Base-by-base conservation (phyloP, 2,113 vertebrate genomes). In the Aepyceros melampus region DNA sequence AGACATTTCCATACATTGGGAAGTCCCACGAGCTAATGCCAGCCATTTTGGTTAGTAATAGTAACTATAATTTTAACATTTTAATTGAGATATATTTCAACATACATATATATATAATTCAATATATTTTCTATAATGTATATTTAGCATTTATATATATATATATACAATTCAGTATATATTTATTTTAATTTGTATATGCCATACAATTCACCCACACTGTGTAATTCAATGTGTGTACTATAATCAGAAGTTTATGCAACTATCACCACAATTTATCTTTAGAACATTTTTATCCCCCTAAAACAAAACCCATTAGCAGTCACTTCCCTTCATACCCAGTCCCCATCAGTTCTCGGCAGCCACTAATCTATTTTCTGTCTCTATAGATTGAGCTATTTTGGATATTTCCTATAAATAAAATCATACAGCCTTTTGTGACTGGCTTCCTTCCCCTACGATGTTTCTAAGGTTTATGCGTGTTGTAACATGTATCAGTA, bases 1-100 rank as follows among this genome's bases (percentile, higher is more conserved):
- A 97, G 60, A 74, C 10, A 96, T 89, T 89, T 88, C 96, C 62
- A 87, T 78, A 67, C 87, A 76, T 27, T 67, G 19, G 51, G 31
- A 62, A 89, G 51, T 87, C 78, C 83, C 49, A 89, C 47, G 81
- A 91, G 67, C 43, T 85, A 96, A 33, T 33, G 19, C 78, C 62
- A 13, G 78, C n/a, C 93, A 98, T 78, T 31, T 84, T 87, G 60
- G n/a, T 92, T 85, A 79, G 53, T 51, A 97, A 78, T 55, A 62
- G 76, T 56, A 60, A 78, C 40, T 40, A 81, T 90, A 74, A 81
- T 40, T 86, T 82, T 91, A 91, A 94, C 15, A 89, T 33, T 40
- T 96, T 91, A 62, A 92, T 53, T 71, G 62, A 85, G 51, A 88
- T 62, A 58, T 33, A 84, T 51, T 84, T 88, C 86, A 91, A 40